These are phyloP conservation scores for Pseudonaja textilis DNA, from an alignment of 2,113 vertebrate species.

Conservation along the genomic window DNA sequence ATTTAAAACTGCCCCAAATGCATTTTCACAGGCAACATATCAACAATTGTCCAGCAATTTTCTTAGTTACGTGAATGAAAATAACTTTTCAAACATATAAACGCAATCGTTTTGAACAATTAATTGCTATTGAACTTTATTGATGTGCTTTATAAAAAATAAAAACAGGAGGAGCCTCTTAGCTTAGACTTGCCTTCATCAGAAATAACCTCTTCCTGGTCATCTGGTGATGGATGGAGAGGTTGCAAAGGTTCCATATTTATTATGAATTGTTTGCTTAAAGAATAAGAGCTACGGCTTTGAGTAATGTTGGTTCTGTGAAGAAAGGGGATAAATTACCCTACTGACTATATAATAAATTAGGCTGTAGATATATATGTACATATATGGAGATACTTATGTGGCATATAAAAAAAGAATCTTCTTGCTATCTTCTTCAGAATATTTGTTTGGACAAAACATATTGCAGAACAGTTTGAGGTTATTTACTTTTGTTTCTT, in stretches of 20 bases:
- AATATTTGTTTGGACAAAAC: not conserved
- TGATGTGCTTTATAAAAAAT: not conserved
- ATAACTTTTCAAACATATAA: not conserved
- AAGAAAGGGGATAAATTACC: constrained; percentile 35
- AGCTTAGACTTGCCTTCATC: constrained; percentile 75
- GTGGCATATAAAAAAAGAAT: not conserved
- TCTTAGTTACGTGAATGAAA: not conserved
- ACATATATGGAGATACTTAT: not conserved
- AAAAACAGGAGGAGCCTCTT: too few species aligned
- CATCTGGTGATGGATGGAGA: constrained; percentile 82
- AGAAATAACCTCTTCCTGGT: constrained; percentile 78
- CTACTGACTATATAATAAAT: not conserved
- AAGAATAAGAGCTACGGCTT: constrained; percentile 88
- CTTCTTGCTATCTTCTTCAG: not conserved
- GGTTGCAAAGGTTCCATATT: constrained; percentile 94
- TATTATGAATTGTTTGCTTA: constrained; percentile 97
- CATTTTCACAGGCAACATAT: not conserved
- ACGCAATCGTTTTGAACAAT: not conserved
- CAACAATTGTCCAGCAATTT: not conserved
- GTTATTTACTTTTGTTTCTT: not conserved
- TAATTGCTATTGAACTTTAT: not conserved
- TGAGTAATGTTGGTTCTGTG: constrained; percentile 86
- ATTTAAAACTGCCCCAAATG: not conserved
- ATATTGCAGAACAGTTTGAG: not conserved
- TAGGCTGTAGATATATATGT: not conserved